Evolutionary conservation across 2,797 vertebrate genomes (phyloP).

Genomic region (Varecia variegata): DNA sequence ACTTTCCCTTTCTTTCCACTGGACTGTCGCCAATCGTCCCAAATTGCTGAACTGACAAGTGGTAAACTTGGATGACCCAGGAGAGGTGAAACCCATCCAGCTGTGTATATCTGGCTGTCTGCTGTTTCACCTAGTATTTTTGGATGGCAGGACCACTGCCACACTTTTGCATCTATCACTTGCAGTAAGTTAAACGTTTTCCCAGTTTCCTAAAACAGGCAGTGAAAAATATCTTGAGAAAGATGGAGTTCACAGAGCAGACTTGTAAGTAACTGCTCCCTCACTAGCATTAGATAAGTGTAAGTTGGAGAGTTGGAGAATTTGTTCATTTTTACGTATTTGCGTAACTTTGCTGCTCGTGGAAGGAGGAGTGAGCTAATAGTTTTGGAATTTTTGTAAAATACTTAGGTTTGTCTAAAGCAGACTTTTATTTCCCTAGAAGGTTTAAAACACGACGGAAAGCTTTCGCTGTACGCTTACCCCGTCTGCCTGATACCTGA

Average conservation of each 20-base stretch:
- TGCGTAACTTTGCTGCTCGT: background rate
- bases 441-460: background rate
- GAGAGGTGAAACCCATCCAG: conserved; percentile 40
- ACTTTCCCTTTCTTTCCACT: conserved; percentile 57
- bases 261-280: background rate
- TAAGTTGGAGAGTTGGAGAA: too few species aligned
- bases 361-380: background rate
- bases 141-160: conserved; percentile 40
- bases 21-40: conserved; percentile 56
- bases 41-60: conserved; percentile 22
- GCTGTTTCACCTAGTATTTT: conserved; percentile 58
- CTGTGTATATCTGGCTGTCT: conserved; percentile 42
- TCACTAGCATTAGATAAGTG: background rate
- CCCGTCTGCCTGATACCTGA: background rate
- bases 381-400: background rate
- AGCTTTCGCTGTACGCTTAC: too few species aligned
- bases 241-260: background rate
- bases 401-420: background rate
- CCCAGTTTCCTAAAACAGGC: conserved; percentile 47
- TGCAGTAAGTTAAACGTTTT: conserved; percentile 32
- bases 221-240: background rate
- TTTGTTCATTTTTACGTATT: background rate
- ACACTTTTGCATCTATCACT: conserved; percentile 41
- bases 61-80: conserved; percentile 56
- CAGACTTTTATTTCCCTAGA: background rate